Evolutionary conservation across 2,888 invertebrate genomes (phyloP).

Genomic region (Pocota personata): DNA sequence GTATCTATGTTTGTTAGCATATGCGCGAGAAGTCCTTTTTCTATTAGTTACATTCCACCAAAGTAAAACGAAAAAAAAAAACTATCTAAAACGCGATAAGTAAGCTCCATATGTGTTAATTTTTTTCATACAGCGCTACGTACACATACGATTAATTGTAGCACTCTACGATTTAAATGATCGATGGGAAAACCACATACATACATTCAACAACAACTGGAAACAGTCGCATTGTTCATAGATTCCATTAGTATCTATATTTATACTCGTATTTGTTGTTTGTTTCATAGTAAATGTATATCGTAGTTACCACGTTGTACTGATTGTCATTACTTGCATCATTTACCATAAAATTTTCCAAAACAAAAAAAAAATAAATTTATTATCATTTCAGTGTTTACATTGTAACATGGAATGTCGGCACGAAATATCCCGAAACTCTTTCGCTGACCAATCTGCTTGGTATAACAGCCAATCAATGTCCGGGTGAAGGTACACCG

Average conservation of each 20-base stretch:
- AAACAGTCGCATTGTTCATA: not conserved
- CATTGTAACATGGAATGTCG: slow-evolving; percentile 96
- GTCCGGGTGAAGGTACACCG: slow-evolving; percentile 87
- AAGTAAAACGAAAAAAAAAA: too few species aligned
- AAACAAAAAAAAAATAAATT: not conserved
- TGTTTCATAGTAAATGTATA: not conserved
- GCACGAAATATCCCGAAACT: slow-evolving; percentile 90
- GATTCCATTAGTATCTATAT: not conserved
- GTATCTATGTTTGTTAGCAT: too few species aligned
- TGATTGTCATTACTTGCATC: not conserved
- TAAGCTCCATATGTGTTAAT: too few species aligned
- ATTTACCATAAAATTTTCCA: not conserved
- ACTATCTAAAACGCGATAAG: too few species aligned
- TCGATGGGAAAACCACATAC: too few species aligned
- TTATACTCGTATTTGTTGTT: not conserved
- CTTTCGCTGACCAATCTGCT: slow-evolving; percentile 88
- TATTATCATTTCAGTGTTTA: slow-evolving; percentile 83
- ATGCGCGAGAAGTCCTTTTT: too few species aligned
- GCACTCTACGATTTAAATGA: too few species aligned
- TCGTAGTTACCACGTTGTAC: not conserved
- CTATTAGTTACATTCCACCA: too few species aligned
- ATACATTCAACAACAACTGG: not conserved
- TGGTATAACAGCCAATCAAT: slow-evolving; percentile 85
- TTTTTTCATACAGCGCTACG: too few species aligned
- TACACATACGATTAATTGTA: too few species aligned